Percentiles rank a stretch among this genome's conserved stretches.
These are phyloP conservation scores for Mus minutoides DNA, from an alignment of 2,797 vertebrate genomes.

Conservation along the genomic window DNA sequence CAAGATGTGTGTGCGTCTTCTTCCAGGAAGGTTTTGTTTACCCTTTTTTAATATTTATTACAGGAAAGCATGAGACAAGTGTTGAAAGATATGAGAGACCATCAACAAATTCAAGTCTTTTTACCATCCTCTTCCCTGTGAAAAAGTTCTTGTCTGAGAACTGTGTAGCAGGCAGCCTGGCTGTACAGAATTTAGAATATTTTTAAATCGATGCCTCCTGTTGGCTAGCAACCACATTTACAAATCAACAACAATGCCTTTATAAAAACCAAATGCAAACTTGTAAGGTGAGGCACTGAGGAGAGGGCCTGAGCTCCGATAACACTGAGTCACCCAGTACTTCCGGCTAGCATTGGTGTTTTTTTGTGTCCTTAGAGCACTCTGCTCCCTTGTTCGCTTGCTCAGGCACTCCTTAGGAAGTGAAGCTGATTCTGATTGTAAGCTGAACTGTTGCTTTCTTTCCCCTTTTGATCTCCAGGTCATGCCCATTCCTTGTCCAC, in stretches of 20 bases:
- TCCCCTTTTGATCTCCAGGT: slow-evolving; percentile 22
- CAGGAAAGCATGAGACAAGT: background rate
- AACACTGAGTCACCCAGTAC: background rate
- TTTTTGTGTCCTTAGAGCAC: slow-evolving; percentile 8
- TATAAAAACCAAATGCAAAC: slow-evolving; percentile 37
- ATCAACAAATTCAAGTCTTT: background rate
- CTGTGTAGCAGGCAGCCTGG: background rate
- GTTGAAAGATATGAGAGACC: background rate
- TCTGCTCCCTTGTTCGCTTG: background rate
- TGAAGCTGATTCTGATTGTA: background rate
- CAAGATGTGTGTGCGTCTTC: slow-evolving; percentile 30
- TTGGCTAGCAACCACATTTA: background rate
- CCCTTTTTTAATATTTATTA: background rate
- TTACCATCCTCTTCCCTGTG: background rate
- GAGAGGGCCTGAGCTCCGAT: background rate
- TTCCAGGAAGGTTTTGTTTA: background rate
- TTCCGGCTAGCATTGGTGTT: background rate
- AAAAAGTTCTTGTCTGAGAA: background rate
- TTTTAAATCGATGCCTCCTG: background rate
- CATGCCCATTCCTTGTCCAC: slow-evolving; percentile 12
- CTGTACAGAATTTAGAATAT: background rate
- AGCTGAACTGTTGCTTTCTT: background rate
- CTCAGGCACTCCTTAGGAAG: background rate
- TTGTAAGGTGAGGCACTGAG: background rate
- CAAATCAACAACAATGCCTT: background rate